Conservation (phyloP, 2,797 vertebrate genomes). For the Phyllotis vaccarum region DNA sequence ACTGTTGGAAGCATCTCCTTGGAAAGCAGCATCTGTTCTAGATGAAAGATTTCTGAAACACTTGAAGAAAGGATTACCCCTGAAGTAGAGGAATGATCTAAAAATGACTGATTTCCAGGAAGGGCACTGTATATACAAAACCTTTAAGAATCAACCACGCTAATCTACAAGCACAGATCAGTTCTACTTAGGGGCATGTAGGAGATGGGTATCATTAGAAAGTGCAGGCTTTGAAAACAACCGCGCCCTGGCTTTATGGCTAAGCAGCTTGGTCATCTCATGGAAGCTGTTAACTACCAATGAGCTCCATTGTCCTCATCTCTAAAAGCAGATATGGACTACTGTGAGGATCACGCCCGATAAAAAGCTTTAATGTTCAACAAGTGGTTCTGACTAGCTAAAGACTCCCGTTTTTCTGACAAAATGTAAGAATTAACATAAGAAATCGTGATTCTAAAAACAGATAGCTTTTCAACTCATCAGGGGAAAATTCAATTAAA, state of each 20-base stretch:
- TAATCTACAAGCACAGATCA: neutral
- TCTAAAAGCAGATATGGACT: neutral
- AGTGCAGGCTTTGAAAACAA: neutral
- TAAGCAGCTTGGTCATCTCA: neutral
- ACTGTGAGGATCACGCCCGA: neutral
- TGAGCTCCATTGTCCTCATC: slow-evolving; percentile 2
- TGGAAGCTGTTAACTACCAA: neutral
- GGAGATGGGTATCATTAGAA: neutral
- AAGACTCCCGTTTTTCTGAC: slow-evolving; percentile 16
- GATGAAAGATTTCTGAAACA: neutral
- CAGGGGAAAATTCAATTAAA: slow-evolving; percentile 55
- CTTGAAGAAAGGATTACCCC: neutral
- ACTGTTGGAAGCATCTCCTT: neutral
- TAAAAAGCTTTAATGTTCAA: neutral
- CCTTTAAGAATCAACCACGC: neutral
- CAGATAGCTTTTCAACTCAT: slow-evolving; percentile 27
- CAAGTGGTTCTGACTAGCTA: slow-evolving; percentile 38
- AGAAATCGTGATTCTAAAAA: slow-evolving; percentile 57
- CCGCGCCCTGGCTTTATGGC: neutral
- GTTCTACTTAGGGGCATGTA: neutral
- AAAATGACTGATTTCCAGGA: neutral
- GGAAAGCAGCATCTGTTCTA: neutral
- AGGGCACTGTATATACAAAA: neutral
- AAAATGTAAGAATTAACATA: slow-evolving; percentile 53
- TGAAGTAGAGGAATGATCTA: slow-evolving; percentile 1